A percentile compares a stretch with the other conserved stretches of the same genome.
These are phyloP conservation scores for Laothoe populi DNA, from an alignment of 2,888 invertebrate species.

Conservation along the genomic window DNA sequence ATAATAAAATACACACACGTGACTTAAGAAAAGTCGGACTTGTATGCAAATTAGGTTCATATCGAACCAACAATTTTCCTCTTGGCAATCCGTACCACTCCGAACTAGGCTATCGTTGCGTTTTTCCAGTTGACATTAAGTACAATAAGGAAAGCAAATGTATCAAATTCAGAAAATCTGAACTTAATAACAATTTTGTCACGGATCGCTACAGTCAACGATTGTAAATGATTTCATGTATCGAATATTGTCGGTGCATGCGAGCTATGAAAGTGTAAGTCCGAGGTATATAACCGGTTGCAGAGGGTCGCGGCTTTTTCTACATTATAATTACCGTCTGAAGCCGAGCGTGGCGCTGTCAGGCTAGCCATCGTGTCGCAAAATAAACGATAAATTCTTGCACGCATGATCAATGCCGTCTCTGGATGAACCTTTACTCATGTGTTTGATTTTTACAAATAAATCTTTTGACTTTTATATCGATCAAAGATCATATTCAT, in stretches of 20 bases:
- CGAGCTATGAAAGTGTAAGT: conserved; percentile 23
- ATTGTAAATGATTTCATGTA: conserved; percentile 23
- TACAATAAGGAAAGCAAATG: too few relatives aligned
- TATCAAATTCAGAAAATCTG: background rate
- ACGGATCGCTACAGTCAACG: background rate
- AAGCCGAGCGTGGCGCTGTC: conserved; percentile 10
- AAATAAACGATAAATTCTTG: conserved; percentile 24
- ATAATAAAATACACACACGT: too few relatives aligned
- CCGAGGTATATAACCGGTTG: conserved; percentile 26
- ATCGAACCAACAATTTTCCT: too few relatives aligned
- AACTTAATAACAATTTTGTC: conserved; percentile 10
- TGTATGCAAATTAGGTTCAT: too few relatives aligned
- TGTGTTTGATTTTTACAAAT: conserved; percentile 1
- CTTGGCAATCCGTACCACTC: too few relatives aligned
- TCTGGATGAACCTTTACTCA: background rate
- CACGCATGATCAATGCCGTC: conserved; percentile 7
- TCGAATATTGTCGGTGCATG: conserved; percentile 21
- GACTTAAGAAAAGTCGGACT: too few relatives aligned
- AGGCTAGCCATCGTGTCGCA: conserved; percentile 7
- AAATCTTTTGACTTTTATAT: conserved; percentile 2
- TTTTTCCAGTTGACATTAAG: too few relatives aligned
- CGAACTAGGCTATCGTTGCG: too few relatives aligned
- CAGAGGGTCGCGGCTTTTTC: conserved; percentile 22
- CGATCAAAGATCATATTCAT: background rate
- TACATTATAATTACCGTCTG: conserved; percentile 27